Evolutionary conservation across 2,113 vertebrate species (phyloP).

Genomic region (Promerops cafer): DNA sequence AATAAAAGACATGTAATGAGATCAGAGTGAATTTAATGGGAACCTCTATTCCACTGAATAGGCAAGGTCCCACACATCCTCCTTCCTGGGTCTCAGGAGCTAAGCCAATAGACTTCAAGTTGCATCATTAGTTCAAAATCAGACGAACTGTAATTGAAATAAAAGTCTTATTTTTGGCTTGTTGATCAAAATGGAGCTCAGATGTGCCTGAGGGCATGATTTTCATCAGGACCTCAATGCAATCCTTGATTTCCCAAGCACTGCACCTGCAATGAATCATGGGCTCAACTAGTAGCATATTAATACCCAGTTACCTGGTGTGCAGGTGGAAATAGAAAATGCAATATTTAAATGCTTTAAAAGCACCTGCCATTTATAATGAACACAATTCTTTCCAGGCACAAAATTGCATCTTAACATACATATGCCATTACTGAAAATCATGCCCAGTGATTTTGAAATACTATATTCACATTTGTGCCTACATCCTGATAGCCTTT

Average conservation of each 20-base stretch:
- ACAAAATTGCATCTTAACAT: constrained; percentile 54
- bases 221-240: constrained; percentile 64
- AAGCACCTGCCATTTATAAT: constrained; percentile 53
- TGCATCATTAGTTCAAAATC: constrained; percentile 67
- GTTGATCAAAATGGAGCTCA: constrained; percentile 60
- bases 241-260: constrained; percentile 63
- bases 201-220: constrained; percentile 60
- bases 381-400: constrained; percentile 50
- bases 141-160: constrained; percentile 53
- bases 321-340: constrained; percentile 60
- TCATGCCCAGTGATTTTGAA: constrained; percentile 20
- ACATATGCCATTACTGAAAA: constrained; percentile 38
- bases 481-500: background rate
- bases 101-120: constrained; percentile 57
- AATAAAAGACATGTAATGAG: constrained; percentile 34
- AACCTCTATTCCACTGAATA: constrained; percentile 43
- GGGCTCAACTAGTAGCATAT: constrained; percentile 60
- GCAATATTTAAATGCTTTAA: constrained; percentile 56
- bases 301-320: constrained; percentile 59
- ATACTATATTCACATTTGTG: background rate
- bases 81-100: constrained; percentile 52
- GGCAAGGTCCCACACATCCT: constrained; percentile 42
- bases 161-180: constrained; percentile 58
- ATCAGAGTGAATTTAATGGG: constrained; percentile 45
- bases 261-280: constrained; percentile 64